Percentiles rank a stretch among this genome's conserved stretches.
Evolutionary conservation across 2,797 vertebrate species (phyloP).

Genomic region (Phaenicophaeus curvirostris): DNA sequence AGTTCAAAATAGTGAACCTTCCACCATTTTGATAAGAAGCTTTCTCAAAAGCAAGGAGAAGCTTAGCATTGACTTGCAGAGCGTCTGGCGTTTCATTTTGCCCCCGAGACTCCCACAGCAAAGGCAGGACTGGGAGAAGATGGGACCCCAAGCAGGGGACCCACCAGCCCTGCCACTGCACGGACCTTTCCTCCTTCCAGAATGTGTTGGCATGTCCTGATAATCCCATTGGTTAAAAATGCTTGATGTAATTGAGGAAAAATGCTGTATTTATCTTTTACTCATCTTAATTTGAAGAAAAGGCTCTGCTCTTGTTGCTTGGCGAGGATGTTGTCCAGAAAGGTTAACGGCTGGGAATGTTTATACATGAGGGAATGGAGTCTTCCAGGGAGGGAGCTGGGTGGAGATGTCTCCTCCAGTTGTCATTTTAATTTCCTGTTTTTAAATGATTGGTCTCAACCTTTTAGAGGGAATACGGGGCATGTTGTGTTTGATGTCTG

Average conservation of each 20-base stretch:
- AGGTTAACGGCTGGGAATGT: background rate
- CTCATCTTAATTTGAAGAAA: slow-evolving; percentile 1
- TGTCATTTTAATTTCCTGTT: background rate
- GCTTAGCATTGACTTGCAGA: background rate
- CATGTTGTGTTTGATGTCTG: background rate
- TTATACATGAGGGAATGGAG: background rate
- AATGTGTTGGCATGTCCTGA: background rate
- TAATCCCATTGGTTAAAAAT: background rate
- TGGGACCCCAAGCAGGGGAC: background rate
- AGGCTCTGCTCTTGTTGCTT: background rate
- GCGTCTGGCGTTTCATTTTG: background rate
- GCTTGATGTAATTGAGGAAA: slow-evolving; percentile 1
- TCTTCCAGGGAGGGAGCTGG: background rate
- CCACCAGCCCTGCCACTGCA: background rate
- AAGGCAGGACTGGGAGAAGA: background rate
- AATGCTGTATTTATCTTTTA: slow-evolving; percentile 12
- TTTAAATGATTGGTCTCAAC: background rate
- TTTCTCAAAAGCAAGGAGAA: background rate
- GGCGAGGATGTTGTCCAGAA: background rate
- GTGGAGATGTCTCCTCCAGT: background rate
- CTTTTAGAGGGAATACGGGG: background rate
- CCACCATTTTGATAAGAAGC: background rate
- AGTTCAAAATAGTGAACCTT: background rate
- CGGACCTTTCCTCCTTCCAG: background rate
- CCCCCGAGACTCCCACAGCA: fast-evolving